phyloP scores from a whole-genome alignment of 2,888 invertebrate species.

The Thymelicus sylvestris region DNA sequence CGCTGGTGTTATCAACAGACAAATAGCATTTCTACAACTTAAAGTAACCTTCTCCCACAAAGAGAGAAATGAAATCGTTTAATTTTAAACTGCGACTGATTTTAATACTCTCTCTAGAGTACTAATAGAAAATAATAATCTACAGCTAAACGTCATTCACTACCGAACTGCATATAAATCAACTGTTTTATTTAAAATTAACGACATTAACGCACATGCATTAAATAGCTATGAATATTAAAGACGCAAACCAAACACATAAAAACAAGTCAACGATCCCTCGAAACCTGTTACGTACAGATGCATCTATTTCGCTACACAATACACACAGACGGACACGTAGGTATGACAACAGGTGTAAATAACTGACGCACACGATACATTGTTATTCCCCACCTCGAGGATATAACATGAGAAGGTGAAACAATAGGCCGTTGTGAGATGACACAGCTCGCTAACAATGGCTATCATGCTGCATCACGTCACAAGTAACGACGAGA shows the following conservation, averaged over 20 bases:
- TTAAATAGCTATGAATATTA: background rate
- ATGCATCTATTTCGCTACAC: conserved; percentile 9
- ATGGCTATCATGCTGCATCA: conserved; percentile 29
- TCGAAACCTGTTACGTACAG: background rate
- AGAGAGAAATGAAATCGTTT: background rate
- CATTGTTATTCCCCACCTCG: conserved; percentile 34
- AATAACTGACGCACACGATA: conserved; percentile 32
- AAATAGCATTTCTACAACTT: background rate
- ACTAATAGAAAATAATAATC: background rate
- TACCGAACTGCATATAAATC: background rate
- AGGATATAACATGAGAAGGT: conserved; percentile 36
- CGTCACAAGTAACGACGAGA: conserved; percentile 11
- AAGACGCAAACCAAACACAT: background rate
- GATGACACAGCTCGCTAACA: conserved; percentile 33
- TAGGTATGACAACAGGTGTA: conserved; percentile 26
- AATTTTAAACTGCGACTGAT: background rate
- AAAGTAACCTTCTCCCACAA: background rate
- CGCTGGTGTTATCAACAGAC: background rate
- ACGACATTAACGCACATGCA: background rate
- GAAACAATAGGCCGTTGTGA: conserved; percentile 33
- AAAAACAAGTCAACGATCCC: conserved; percentile 6
- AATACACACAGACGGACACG: conserved; percentile 1
- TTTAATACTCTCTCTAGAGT: no score
- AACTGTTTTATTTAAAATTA: background rate
- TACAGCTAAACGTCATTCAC: background rate